These are phyloP conservation scores for Percopsis omiscomaycus DNA, from an alignment of 2,797 vertebrate genomes.

Conservation along the genomic window DNA sequence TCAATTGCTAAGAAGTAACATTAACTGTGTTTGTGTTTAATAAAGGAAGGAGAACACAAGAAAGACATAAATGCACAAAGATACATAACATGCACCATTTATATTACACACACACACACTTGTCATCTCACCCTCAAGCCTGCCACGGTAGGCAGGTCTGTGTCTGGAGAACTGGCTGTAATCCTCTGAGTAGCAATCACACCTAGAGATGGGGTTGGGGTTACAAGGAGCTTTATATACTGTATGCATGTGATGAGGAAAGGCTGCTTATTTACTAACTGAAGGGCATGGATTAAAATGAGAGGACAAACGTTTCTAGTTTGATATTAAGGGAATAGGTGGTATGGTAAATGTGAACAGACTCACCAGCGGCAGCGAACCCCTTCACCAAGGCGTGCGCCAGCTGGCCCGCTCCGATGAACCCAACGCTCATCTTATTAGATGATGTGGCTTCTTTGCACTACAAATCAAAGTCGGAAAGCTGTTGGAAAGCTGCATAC, in stretches of 20 bases:
- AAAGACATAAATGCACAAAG: not conserved
- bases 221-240: not conserved
- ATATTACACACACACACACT: not conserved
- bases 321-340: not conserved
- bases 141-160: slow-evolving; percentile 81
- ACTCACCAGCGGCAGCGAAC: slow-evolving; percentile 79
- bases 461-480: not conserved
- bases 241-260: too few relatives aligned
- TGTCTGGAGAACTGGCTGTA: slow-evolving; percentile 85
- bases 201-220: slow-evolving; percentile 63
- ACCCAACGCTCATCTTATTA: slow-evolving; percentile 80
- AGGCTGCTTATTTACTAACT: too few relatives aligned
- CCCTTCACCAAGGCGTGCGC: slow-evolving; percentile 81
- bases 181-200: slow-evolving; percentile 83
- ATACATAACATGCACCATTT: too few relatives aligned
- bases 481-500: too few relatives aligned
- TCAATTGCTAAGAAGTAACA: not conserved
- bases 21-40: not conserved
- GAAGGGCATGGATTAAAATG: too few relatives aligned
- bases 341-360: not conserved
- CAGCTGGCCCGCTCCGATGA: slow-evolving; percentile 84
- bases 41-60: too few relatives aligned
- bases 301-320: too few relatives aligned
- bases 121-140: slow-evolving; percentile 78
- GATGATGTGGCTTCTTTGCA: slow-evolving; percentile 40